phyloP scores from a whole-genome alignment of 2,888 invertebrate genomes.

The Pollenia labialis region DNA sequence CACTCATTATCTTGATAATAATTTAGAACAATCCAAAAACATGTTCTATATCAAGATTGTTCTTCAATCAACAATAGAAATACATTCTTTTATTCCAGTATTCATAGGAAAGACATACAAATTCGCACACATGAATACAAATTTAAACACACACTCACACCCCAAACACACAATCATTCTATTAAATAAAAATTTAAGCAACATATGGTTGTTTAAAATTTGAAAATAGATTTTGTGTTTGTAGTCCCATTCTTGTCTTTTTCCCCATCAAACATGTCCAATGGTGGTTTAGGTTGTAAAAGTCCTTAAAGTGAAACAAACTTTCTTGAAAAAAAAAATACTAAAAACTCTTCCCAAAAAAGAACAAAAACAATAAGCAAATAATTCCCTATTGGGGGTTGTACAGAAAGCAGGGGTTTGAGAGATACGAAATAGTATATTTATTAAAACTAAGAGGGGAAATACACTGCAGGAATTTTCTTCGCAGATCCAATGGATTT shows the following conservation, averaged over 20 bases:
- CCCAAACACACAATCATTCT: not conserved
- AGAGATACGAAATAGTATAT: not conserved
- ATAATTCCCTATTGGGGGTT: not conserved
- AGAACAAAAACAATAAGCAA: not conserved
- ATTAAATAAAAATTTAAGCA: conserved; percentile 32
- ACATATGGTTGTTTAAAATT: conserved; percentile 60
- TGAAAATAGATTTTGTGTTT: conserved; percentile 4
- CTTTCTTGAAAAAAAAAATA: not conserved
- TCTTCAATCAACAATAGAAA: conserved; percentile 44
- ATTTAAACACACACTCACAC: not conserved
- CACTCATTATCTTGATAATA: conserved; percentile 64
- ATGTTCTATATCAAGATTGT: conserved; percentile 51
- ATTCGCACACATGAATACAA: conserved; percentile 3
- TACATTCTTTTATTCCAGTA: not conserved
- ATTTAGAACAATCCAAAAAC: conserved; percentile 66
- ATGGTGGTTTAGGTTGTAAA: not conserved
- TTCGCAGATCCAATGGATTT: too few species aligned
- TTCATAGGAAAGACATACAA: not conserved
- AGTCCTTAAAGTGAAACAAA: conserved; percentile 7
- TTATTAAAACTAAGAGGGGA: not conserved
- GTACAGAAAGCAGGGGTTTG: not conserved
- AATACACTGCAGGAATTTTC: not conserved
- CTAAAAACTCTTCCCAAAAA: not conserved
- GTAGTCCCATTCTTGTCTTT: not conserved
- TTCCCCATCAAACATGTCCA: conserved; percentile 10